Base-by-base conservation (phyloP, 64 coral and sea anemone genomes). In the Orbicella faveolata region DNA sequence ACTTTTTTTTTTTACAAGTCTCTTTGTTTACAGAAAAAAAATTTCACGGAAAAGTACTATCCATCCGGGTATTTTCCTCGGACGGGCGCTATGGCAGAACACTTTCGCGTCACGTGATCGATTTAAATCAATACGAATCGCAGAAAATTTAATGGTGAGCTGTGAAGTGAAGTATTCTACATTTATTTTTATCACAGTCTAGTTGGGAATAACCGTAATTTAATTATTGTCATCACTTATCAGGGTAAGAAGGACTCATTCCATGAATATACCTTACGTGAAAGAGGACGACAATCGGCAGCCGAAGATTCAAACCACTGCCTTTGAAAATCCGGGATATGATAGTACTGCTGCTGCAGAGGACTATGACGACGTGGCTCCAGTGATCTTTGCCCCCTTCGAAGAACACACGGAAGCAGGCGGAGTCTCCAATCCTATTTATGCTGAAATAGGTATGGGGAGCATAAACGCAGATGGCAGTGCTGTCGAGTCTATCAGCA, bases 301-400 rank as follows among this genome's bases (percentile, higher is more conserved):
- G 6, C 8, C 65, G 1, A 85, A 66, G 52, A 34, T 2, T 17
- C 82, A 20, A 15, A n/a, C 48, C 0, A 21, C 82, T 39, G 82
- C 82, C 37, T 85, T 85, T 85, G 82, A 70, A 85, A 85, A 85
- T 73, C 82, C 82, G 2, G 82, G 82, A 72, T 85, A 72, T 21
- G 81, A 84, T 36, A 21, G 63, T 48, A 12, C 34, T 12, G 64
- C 20, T 73, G 39, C 11, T 52, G 72, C 13, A 34, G 75, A 6
- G 21, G 63, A 67, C 30, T 65, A 83, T 17, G 64, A 85, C 21
- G 82, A 48, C 82, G 6, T 72, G 1, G 10, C 4, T 14, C 36
- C 82, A 2, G 64, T 72, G 61, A 8, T 16, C 36, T 85, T 85
- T 51, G 18, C 82, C 52, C 82, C 82, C 63, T 85, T 72, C 53